Base-by-base conservation (phyloP, 2,797 vertebrate species). In the Lacerta bilineata region DNA sequence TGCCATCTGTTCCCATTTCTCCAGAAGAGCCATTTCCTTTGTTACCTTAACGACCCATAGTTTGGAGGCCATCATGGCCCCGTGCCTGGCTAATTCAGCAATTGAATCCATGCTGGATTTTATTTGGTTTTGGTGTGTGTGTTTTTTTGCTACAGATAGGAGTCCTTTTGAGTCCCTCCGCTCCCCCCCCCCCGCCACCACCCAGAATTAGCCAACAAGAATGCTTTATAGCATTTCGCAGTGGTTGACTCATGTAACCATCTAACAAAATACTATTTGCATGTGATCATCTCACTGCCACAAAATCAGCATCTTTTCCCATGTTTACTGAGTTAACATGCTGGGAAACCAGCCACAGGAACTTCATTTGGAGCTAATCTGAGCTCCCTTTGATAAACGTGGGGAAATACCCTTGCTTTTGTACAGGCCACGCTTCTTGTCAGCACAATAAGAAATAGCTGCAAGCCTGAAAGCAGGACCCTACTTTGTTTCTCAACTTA, bases 331-430 rank as follows among this genome's bases (percentile, higher is more conserved):
- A 64, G 2, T 61, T 43, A 59, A 59, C 10, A 13, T 74, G 50
- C 68, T 61, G 18, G 39, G 20, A 80, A 80, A 61, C 3, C 72
- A 85, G 71, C 6, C 55, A 82, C 36, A 82, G 61, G 46, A 76
- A 82, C 27, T 46, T 82, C 39, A 82, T 66, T 50, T 27, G 71
- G 36, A 2, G 71, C 59, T 76, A 76, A 87, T 83, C 72, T 66
- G 33, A 76, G 27, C 25, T 36, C 39, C 55, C 20, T 81, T 87
- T 74, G 71, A 87, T 75, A 82, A 55, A 82, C 2, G 46, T 41
- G 8, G 43, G 61, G 74, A 85, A 85, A 78, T 77, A 77, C 10
- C 41, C 74, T 69, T 86, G 69, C 46, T 68, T 86, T 68, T 46
- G 3, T 50, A 78, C 29, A 79, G 29, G 18, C 39, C 29, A 33